Evolutionary conservation across 2,888 invertebrate genomes (phyloP).

Genomic region (Archips xylosteana): DNA sequence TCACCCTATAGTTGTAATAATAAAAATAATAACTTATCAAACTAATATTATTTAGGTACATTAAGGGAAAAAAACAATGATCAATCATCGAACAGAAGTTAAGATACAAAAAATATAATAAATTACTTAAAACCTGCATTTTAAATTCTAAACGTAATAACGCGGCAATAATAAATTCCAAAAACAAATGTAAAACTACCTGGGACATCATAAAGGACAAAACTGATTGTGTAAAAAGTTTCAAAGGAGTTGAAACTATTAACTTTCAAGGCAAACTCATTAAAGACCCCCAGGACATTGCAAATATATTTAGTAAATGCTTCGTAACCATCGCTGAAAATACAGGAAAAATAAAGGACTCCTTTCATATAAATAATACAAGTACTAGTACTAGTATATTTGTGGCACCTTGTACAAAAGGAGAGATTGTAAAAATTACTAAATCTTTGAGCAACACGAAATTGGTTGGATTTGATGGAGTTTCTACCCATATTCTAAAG

Average conservation of each 20-base stretch:
- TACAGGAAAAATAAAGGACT: neutral
- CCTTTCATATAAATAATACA: no score
- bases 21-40: no score
- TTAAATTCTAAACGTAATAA: no score
- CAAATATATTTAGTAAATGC: neutral
- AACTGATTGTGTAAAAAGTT: neutral
- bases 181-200: neutral
- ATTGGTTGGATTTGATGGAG: no score
- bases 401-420: slow-evolving; percentile 1
- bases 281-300: neutral
- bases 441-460: neutral
- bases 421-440: no score
- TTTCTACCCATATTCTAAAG: slow-evolving; percentile 3
- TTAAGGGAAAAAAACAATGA: no score
- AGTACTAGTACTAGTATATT: slow-evolving; percentile 1
- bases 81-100: no score
- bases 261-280: slow-evolving; percentile 5
- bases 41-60: no score
- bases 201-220: slow-evolving; percentile 11
- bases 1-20: no score
- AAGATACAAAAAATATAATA: no score
- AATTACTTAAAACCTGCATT: no score
- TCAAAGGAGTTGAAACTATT: neutral
- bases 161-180: no score
- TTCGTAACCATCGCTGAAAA: neutral